These are phyloP conservation scores for Taurulus bubalis DNA, from an alignment of 2,113 vertebrate genomes.

Conservation along the genomic window DNA sequence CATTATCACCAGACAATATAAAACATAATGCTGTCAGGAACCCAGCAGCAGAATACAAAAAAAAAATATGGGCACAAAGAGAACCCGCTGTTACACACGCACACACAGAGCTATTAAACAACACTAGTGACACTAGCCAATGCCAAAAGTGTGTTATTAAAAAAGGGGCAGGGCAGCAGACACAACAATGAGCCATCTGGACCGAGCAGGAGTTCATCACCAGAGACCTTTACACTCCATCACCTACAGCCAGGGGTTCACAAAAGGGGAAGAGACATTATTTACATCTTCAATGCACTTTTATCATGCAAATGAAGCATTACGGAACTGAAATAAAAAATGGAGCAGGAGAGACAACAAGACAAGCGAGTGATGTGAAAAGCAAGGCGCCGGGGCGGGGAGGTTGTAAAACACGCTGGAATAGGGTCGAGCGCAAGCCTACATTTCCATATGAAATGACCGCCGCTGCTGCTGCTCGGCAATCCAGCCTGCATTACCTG, in stretches of 20 bases:
- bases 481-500: neutral
- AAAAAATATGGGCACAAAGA: constrained; percentile 44
- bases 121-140: constrained; percentile 49
- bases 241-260: constrained; percentile 53
- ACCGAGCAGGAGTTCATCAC: constrained; percentile 58
- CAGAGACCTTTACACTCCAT: constrained; percentile 56
- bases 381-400: neutral
- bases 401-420: neutral
- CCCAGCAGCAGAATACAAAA: constrained; percentile 7
- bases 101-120: constrained; percentile 47
- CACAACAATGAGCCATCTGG: constrained; percentile 78
- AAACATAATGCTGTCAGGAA: constrained; percentile 45
- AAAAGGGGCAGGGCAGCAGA: constrained; percentile 61
- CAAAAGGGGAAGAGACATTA: constrained; percentile 14
- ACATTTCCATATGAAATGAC: constrained; percentile 51
- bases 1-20: constrained; percentile 47
- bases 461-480: constrained; percentile 8
- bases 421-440: neutral
- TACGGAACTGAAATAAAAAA: neutral
- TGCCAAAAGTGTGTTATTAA: constrained; percentile 66
- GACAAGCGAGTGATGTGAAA: neutral
- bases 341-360: neutral
- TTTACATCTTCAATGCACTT: constrained; percentile 40
- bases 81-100: constrained; percentile 19
- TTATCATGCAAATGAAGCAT: constrained; percentile 15